Conservation (phyloP, 2,888 invertebrate genomes). For the Netelia fuscicornis region DNA sequence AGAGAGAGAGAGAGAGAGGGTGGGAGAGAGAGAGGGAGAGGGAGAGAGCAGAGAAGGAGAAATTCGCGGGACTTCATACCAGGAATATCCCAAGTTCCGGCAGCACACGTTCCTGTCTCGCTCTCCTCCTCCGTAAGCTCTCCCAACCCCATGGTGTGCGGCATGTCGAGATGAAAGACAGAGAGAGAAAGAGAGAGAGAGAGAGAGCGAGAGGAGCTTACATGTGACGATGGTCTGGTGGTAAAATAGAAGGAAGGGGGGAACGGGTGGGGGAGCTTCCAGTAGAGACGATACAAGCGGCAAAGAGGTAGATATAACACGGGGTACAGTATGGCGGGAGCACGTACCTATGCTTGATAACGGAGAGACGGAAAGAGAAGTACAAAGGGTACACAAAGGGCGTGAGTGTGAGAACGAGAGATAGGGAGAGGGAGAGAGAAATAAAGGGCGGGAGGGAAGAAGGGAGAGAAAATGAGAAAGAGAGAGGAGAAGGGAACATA, state of each 20-base stretch:
- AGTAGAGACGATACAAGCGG: conserved; percentile 41
- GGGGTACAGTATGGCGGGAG: conserved; percentile 28
- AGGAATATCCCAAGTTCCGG: conserved; percentile 56
- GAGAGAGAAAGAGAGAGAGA: no score
- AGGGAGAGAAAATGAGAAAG: conserved; percentile 23
- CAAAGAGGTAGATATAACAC: conserved; percentile 23
- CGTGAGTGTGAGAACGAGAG: conserved; percentile 23
- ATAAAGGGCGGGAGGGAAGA: conserved; percentile 7
- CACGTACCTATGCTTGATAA: conserved; percentile 62
- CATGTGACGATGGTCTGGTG: conserved; percentile 43
- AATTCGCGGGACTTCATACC: conserved; percentile 56
- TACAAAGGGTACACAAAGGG: conserved; percentile 53
- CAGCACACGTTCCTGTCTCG: conserved; percentile 40
- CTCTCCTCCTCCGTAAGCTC: not conserved
- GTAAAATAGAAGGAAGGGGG: conserved; percentile 20
- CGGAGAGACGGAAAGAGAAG: conserved; percentile 52
- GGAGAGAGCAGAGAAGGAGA: conserved; percentile 48
- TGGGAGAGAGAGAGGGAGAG: not conserved
- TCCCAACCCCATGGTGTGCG: not conserved
- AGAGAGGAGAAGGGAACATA: conserved; percentile 1
- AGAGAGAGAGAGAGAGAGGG: not conserved
- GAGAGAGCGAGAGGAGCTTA: conserved; percentile 16
- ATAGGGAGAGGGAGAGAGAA: not conserved
- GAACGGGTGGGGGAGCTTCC: not conserved
- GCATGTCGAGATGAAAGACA: conserved; percentile 12